Conservation (phyloP, 2,113 vertebrate species). For the Paedocypris sp. region DNA sequence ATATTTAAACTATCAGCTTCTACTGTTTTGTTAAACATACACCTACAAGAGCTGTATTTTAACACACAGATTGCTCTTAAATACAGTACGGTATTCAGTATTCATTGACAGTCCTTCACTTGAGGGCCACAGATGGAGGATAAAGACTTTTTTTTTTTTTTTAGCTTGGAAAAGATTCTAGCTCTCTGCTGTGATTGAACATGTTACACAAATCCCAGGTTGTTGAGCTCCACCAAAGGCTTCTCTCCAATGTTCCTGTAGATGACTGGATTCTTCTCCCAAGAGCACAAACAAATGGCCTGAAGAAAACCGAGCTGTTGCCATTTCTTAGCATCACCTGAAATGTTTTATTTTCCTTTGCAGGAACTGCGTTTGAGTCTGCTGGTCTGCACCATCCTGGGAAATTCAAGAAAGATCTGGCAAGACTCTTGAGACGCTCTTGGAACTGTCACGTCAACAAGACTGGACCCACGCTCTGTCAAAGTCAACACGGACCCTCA, state of each 20-base stretch:
- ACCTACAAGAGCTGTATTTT: no score
- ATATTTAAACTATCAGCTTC: no score
- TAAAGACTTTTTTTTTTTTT: no score
- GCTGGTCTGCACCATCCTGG: not conserved
- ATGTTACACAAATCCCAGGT: not conserved
- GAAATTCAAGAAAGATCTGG: constrained; percentile 10
- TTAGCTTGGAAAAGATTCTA: constrained; percentile 2
- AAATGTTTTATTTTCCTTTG: constrained; percentile 21
- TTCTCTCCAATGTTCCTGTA: not conserved
- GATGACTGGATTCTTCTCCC: not conserved
- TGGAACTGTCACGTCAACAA: not conserved
- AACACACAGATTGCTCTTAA: constrained; percentile 11
- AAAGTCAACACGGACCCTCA: constrained; percentile 34
- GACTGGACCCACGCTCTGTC: constrained; percentile 43
- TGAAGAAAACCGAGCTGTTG: not conserved
- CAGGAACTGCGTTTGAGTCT: constrained; percentile 19
- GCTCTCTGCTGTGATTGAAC: not conserved
- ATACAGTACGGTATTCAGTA: no score
- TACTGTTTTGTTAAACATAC: no score
- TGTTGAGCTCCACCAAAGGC: not conserved
- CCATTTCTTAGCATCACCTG: constrained; percentile 5
- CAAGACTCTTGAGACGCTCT: constrained; percentile 21
- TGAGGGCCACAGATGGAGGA: constrained; percentile 21
- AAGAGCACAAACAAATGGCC: not conserved
- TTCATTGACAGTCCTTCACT: not conserved